A percentile compares a stretch with the other conserved stretches of the same genome.
Conservation (phyloP, 2,888 invertebrate genomes). For the Melolontha melolontha region DNA sequence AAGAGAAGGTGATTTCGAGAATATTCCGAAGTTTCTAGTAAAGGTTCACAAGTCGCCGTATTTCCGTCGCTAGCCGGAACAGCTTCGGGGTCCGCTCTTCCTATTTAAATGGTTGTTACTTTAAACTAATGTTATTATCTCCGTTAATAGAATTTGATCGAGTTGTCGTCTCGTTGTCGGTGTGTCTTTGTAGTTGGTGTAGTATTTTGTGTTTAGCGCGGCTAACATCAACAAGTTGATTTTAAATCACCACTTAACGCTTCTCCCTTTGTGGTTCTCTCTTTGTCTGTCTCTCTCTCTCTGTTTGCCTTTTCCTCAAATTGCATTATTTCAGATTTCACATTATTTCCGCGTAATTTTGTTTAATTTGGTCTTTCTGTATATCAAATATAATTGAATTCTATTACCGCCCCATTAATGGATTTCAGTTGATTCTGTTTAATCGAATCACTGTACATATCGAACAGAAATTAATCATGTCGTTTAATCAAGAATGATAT, state of each 20-base stretch:
- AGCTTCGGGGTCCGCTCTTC: constrained; percentile 31
- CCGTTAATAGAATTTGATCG: constrained; percentile 39
- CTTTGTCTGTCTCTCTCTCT: too few relatives aligned
- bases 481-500: too few relatives aligned
- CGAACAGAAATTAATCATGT: too few relatives aligned
- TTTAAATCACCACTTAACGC: constrained; percentile 33
- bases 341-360: constrained; percentile 14
- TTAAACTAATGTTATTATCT: constrained; percentile 41
- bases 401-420: too few relatives aligned
- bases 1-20: neutral
- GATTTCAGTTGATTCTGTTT: too few relatives aligned
- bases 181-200: neutral
- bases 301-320: neutral
- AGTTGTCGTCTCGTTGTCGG: constrained; percentile 17
- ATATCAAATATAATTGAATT: neutral
- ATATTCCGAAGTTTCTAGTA: constrained; percentile 13
- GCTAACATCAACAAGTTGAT: constrained; percentile 28
- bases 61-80: constrained; percentile 23
- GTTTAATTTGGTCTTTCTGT: neutral
- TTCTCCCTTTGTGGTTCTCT: neutral
- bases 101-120: constrained; percentile 37
- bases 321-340: constrained; percentile 13
- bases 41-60: constrained; percentile 3
- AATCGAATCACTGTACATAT: too few relatives aligned
- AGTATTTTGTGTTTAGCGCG: constrained; percentile 22